A percentile compares a stretch with the other conserved stretches of the same genome.
These are phyloP conservation scores for Drosophila cognata DNA, from an alignment of 2,888 invertebrate genomes.

Conservation along the genomic window DNA sequence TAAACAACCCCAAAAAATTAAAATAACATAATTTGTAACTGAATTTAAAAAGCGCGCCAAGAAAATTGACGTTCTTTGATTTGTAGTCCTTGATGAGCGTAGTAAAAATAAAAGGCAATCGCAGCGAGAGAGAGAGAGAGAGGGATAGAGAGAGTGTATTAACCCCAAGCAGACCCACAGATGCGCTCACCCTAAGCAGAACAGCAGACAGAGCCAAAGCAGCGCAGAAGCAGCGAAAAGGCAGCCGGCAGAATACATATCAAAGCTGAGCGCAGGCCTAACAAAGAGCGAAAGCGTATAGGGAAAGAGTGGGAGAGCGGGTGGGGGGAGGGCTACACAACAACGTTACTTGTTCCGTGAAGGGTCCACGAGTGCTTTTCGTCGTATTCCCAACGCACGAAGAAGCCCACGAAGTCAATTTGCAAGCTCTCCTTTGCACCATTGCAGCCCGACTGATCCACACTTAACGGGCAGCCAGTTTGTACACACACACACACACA, in stretches of 20 bases:
- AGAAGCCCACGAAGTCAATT: conserved; percentile 71
- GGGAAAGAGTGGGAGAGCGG: background rate
- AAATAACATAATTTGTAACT: background rate
- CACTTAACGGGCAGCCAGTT: conserved; percentile 58
- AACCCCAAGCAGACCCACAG: conserved; percentile 60
- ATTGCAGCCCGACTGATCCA: conserved; percentile 43
- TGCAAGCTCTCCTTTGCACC: conserved; percentile 70
- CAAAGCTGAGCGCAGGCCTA: conserved; percentile 28
- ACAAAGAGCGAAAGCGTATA: conserved; percentile 2
- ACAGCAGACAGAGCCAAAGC: conserved; percentile 12
- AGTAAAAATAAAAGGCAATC: conserved; percentile 31
- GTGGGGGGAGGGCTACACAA: conserved; percentile 19
- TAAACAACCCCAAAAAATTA: background rate
- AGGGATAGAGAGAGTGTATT: conserved; percentile 54
- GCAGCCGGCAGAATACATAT: conserved; percentile 61
- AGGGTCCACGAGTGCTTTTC: conserved; percentile 58
- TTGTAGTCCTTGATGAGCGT: conserved; percentile 54
- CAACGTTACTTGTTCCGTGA: conserved; percentile 64
- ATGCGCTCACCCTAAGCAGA: conserved; percentile 46
- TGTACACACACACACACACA: background rate
- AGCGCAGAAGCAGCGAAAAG: conserved; percentile 9
- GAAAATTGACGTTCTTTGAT: conserved; percentile 34
- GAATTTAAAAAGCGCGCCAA: conserved; percentile 57
- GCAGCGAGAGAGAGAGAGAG: background rate
- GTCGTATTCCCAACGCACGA: conserved; percentile 6